phyloP scores from a whole-genome alignment of 2,888 invertebrate genomes.

The Drosophila rellima region DNA sequence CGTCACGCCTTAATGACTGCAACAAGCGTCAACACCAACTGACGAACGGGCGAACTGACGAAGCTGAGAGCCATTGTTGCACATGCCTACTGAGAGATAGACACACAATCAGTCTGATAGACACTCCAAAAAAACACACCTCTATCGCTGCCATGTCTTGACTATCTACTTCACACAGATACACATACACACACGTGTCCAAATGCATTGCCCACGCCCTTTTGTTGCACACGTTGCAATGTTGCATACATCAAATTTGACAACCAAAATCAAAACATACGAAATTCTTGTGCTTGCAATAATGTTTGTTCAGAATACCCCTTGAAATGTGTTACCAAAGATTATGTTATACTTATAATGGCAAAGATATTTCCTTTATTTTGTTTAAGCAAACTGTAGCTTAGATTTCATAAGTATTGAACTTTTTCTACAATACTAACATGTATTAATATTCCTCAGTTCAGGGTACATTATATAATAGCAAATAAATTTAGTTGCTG shows the following conservation, averaged over 20 bases:
- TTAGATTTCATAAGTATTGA: no score
- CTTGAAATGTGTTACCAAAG: neutral
- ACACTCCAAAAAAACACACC: conserved; percentile 15
- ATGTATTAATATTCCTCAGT: no score
- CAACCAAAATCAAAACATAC: conserved; percentile 21
- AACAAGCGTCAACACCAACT: conserved; percentile 61
- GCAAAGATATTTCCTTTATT: no score
- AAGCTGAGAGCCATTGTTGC: conserved; percentile 39
- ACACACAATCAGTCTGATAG: conserved; percentile 11
- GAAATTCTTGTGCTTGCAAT: conserved; percentile 4
- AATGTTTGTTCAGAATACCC: neutral
- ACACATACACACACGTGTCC: conserved; percentile 42
- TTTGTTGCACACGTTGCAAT: conserved; percentile 45
- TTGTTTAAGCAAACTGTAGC: no score
- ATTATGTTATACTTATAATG: neutral
- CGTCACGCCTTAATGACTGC: conserved; percentile 79
- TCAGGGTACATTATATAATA: no score
- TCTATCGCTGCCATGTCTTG: conserved; percentile 35
- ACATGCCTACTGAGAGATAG: conserved; percentile 37
- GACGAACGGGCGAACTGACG: conserved; percentile 37
- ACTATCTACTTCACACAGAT: conserved; percentile 13
- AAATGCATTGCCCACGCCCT: conserved; percentile 64
- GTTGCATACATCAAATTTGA: conserved; percentile 27
- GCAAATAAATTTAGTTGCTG: no score
- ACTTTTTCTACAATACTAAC: no score